These are phyloP conservation scores for Cataglyphis altisquamis DNA, from an alignment of 2,888 invertebrate species.

Conservation along the genomic window DNA sequence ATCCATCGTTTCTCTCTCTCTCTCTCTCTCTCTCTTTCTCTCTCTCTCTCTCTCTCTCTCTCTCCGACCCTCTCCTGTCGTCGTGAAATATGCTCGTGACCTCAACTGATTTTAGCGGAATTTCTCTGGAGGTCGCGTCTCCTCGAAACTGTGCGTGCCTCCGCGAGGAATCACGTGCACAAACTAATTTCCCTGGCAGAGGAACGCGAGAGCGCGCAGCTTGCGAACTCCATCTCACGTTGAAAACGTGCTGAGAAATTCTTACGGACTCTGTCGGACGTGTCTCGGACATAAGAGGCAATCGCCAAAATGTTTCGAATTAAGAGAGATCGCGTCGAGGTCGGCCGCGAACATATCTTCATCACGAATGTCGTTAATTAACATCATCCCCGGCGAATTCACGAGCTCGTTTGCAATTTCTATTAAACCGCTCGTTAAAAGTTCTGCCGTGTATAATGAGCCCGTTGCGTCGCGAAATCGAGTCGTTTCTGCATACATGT, in stretches of 20 bases:
- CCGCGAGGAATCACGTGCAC: conserved; percentile 79
- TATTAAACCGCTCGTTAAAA: conserved; percentile 48
- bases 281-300: not conserved
- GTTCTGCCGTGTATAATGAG: conserved; percentile 13
- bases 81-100: conserved; percentile 25
- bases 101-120: conserved; percentile 20
- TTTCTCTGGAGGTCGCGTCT: conserved; percentile 4
- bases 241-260: conserved; percentile 74
- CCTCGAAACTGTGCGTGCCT: conserved; percentile 74
- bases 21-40: no score
- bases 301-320: conserved; percentile 5
- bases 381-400: conserved; percentile 22
- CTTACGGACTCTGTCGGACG: conserved; percentile 58
- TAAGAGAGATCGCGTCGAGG: not conserved
- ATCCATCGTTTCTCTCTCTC: not conserved
- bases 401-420: conserved; percentile 22
- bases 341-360: not conserved
- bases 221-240: conserved; percentile 50
- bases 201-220: conserved; percentile 64
- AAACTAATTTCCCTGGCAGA: conserved; percentile 78
- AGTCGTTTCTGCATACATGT: not conserved
- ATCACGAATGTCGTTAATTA: conserved; percentile 25
- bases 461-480: not conserved
- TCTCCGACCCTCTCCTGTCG: not conserved
- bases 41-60: not conserved